phyloP scores from a whole-genome alignment of 2,113 vertebrate species.

The Piaya cayana region DNA sequence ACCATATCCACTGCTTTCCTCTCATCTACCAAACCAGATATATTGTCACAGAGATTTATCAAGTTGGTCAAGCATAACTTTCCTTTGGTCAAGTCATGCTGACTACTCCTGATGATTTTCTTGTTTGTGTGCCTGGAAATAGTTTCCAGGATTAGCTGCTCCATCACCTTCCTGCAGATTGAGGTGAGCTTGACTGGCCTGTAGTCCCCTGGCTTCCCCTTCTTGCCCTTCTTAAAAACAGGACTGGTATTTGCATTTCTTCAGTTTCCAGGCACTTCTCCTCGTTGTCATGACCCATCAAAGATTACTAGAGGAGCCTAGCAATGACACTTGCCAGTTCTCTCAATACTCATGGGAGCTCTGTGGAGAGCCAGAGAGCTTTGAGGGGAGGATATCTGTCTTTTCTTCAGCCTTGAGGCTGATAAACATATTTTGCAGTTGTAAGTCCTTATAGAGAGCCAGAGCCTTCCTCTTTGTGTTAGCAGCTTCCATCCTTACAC shows the following conservation, averaged over 20 bases:
- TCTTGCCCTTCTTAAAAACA: neutral
- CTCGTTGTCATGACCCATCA: accelerated
- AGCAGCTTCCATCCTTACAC: neutral
- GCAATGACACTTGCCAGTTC: neutral
- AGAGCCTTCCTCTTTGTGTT: neutral
- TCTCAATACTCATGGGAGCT: neutral
- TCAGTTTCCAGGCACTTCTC: neutral
- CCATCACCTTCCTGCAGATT: neutral
- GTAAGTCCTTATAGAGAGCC: neutral
- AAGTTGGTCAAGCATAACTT: neutral
- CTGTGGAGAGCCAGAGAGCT: neutral
- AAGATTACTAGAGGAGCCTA: neutral
- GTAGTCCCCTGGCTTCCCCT: neutral
- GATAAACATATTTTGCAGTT: neutral
- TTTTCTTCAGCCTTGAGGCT: neutral
- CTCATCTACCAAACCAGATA: neutral
- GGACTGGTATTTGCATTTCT: neutral
- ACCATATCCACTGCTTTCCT: neutral
- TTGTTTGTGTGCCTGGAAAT: neutral
- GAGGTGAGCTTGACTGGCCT: neutral
- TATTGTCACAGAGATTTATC: neutral
- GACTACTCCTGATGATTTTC: neutral
- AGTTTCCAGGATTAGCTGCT: neutral
- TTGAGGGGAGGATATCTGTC: neutral
- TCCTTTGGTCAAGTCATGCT: neutral